Evolutionary conservation across 2,797 vertebrate genomes (phyloP).

Genomic region (Cyprinodon diabolis): DNA sequence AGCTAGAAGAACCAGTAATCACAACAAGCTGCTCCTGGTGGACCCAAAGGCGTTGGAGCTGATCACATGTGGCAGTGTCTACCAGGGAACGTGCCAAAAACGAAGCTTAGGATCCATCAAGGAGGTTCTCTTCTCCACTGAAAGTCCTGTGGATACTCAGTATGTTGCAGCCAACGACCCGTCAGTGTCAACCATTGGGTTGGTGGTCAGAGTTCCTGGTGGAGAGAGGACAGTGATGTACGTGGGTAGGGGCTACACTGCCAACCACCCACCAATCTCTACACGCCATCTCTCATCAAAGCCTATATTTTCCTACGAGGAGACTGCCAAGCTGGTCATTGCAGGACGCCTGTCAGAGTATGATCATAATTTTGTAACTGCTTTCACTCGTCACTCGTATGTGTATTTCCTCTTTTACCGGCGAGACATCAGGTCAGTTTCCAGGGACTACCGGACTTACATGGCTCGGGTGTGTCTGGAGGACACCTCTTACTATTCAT

Average conservation of each 20-base stretch:
- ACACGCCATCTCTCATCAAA: slow-evolving; percentile 88
- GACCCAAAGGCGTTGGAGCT: slow-evolving; percentile 84
- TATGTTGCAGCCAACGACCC: slow-evolving; percentile 96
- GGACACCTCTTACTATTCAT: slow-evolving; percentile 94
- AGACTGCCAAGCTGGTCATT: slow-evolving; percentile 93
- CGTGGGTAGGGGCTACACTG: slow-evolving; percentile 92
- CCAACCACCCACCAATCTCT: slow-evolving; percentile 94
- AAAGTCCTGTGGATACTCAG: slow-evolving; percentile 93
- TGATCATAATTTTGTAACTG: slow-evolving; percentile 92
- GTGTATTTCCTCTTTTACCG: slow-evolving; percentile 96
- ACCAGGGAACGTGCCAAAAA: slow-evolving; percentile 95
- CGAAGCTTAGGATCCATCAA: slow-evolving; percentile 83
- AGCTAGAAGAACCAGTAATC: slow-evolving; percentile 86
- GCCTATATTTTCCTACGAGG: slow-evolving; percentile 93
- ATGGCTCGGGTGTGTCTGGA: slow-evolving; percentile 91
- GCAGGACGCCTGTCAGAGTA: slow-evolving; percentile 92
- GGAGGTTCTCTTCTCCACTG: slow-evolving; percentile 84
- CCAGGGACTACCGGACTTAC: slow-evolving; percentile 92
- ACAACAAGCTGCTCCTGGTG: slow-evolving; percentile 93
- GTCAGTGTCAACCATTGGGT: slow-evolving; percentile 88
- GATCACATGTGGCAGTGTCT: slow-evolving; percentile 92
- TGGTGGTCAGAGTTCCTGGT: slow-evolving; percentile 83
- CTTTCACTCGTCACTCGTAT: slow-evolving; percentile 82
- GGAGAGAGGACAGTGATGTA: slow-evolving; percentile 86
- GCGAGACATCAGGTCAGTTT: slow-evolving; percentile 88